Evolutionary conservation across 92 coral and sea anemone species (phyloP), one percentile per base, ranked within the genome.

Genomic region (Heteractis magnifica): DNA sequence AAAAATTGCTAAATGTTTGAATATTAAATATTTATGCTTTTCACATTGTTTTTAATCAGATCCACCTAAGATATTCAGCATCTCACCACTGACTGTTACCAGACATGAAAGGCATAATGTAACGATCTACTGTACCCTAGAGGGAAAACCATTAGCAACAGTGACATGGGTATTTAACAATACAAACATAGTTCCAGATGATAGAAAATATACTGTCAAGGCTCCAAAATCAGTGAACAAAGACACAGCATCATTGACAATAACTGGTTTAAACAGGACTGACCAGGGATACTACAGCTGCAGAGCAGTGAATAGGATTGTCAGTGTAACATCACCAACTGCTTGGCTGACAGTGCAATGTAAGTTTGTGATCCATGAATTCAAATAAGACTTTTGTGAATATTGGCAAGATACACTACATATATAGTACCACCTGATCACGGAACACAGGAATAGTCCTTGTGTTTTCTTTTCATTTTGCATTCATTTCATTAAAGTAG

Each of bases 281-380:
- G 89, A 86, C 51, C 80, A 75, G 48, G 89, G 89, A 58, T 55
- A 65, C n/a, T 86, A 86, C 60, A 62, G 53, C 10, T 86, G 89
- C 26, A 51, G 56, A n/a, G 86, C 85, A 56, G 10, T 34, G 10
- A 86, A 86, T 56, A 68, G 59, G n/a, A 60, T 78, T 55, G 81
- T 52, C 9, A 51, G 0, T 4, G 70, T 34, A 41, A 26, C 44
- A n/a, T 53, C 81, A 48, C 4, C 11, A 5, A 8, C 70, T 23
- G 73, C 73, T 6, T 68, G 20, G 48, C 11, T 68, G 14, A 68
- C 19, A 68, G 73, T 68, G 15, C 49, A 13, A 10, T 68, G 73
- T 68, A 41, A 34, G 44, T 34, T 34, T 34, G 44, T 34, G 44
- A 2, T 34, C 44, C 44, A 2, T 34, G 44, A 34, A 34, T 34